phyloP scores from a whole-genome alignment of 2,797 vertebrate genomes.

The Cichlasoma orientale region DNA sequence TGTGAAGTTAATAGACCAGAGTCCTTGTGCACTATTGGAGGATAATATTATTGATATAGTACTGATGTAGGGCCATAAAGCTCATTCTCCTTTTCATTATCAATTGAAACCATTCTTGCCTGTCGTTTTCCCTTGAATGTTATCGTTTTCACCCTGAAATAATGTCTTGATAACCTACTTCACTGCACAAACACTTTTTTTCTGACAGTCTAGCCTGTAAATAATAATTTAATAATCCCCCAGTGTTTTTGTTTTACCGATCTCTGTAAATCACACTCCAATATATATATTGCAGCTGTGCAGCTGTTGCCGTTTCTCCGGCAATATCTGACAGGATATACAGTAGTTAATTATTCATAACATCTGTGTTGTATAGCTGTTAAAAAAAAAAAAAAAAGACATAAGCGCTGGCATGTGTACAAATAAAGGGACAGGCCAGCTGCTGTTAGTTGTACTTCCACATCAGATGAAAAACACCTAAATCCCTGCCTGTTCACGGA shows the following conservation, averaged over 20 bases:
- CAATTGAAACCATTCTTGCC: neutral
- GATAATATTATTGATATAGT: neutral
- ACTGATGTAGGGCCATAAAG: neutral
- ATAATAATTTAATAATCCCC: neutral
- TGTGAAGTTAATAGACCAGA: neutral
- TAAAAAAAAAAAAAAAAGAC: neutral
- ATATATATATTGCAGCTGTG: neutral
- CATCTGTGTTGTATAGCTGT: neutral
- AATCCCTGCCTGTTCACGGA: neutral
- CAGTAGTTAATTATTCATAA: slow-evolving; percentile 27
- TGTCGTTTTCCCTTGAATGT: neutral
- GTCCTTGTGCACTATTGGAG: neutral
- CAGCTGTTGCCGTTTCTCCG: neutral
- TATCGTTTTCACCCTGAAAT: neutral
- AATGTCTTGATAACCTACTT: neutral
- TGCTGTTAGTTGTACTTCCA: neutral
- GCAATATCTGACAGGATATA: slow-evolving; percentile 12
- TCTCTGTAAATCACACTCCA: neutral
- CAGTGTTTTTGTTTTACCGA: slow-evolving; percentile 1
- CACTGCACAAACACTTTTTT: neutral
- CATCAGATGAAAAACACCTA: neutral
- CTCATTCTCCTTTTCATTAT: neutral
- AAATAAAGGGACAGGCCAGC: neutral
- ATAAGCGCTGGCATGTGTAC: neutral
- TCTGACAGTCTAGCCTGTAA: neutral